A percentile compares a stretch with the other conserved stretches of the same genome.
phyloP scores from a whole-genome alignment of 2,113 vertebrate genomes.

The Ailuropoda melanoleuca region DNA sequence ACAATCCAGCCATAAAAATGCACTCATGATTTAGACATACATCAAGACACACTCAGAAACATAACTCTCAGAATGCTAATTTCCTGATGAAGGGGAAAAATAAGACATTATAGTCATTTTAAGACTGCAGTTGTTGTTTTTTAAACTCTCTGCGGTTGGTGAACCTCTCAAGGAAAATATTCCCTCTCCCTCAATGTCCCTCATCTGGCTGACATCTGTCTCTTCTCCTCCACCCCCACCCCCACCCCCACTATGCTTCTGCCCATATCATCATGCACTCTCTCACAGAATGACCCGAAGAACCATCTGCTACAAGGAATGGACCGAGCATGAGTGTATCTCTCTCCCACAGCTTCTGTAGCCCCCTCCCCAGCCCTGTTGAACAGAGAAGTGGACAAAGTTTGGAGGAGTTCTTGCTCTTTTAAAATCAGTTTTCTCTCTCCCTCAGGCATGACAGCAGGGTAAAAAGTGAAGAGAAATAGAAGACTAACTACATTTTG shows the following conservation, averaged over 20 bases:
- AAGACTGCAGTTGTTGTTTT: not conserved
- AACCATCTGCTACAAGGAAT: not conserved
- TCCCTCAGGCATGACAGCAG: not conserved
- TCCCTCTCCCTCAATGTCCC: not conserved
- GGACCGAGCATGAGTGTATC: not conserved
- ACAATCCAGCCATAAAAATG: conserved; percentile 73
- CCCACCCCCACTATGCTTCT: not conserved
- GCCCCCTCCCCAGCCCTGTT: not conserved
- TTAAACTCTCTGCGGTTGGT: not conserved
- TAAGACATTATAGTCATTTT: conserved; percentile 40
- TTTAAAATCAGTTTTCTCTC: not conserved
- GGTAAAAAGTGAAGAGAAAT: not conserved
- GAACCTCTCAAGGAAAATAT: conserved; percentile 6
- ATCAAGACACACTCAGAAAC: conserved; percentile 51
- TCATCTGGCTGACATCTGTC: not conserved
- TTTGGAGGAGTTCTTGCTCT: not conserved
- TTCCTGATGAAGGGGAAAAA: conserved; percentile 48
- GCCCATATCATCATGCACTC: not conserved
- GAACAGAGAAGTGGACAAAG: not conserved
- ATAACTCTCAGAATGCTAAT: conserved; percentile 66
- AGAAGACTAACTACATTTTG: not conserved
- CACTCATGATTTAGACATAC: conserved; percentile 61
- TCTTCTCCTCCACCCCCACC: not conserved
- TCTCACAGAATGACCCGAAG: not conserved
- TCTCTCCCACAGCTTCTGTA: not conserved